Conservation (phyloP, 2,113 vertebrate genomes). For the Equus przewalskii region DNA sequence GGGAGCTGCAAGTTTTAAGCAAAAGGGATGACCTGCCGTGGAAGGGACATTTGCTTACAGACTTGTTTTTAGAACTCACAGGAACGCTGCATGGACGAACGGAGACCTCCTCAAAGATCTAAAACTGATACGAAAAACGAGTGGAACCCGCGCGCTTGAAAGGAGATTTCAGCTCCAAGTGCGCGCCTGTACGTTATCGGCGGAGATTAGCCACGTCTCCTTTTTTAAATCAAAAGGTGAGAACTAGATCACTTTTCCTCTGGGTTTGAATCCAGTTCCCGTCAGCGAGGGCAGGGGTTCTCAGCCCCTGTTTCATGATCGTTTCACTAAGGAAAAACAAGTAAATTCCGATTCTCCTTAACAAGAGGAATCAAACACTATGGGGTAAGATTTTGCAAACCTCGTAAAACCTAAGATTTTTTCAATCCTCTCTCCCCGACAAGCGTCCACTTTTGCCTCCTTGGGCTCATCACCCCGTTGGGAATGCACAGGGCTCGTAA, state of each 20-base stretch:
- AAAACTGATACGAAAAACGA: background rate
- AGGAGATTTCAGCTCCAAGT: background rate
- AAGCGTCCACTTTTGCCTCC: background rate
- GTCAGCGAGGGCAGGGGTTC: background rate
- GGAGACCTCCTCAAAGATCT: background rate
- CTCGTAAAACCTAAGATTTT: background rate
- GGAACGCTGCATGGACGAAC: background rate
- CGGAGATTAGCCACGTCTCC: slow-evolving; percentile 9
- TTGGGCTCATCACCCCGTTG: background rate
- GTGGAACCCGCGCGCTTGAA: background rate
- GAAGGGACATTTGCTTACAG: background rate
- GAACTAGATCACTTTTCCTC: background rate
- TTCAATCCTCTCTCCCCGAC: background rate
- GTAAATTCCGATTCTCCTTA: slow-evolving; percentile 39
- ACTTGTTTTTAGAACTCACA: background rate
- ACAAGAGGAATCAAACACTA: slow-evolving; percentile 21
- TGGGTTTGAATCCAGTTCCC: slow-evolving; percentile 17
- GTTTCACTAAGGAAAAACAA: background rate
- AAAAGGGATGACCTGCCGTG: background rate
- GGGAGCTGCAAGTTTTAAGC: background rate
- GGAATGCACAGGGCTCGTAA: background rate
- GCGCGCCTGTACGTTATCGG: background rate
- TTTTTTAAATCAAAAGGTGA: slow-evolving; percentile 37
- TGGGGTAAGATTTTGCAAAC: background rate
- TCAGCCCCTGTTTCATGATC: slow-evolving; percentile 9